Percentiles rank a stretch among this genome's conserved stretches.
Conservation (phyloP, 2,888 invertebrate species). For the Phytoseiulus persimilis region DNA sequence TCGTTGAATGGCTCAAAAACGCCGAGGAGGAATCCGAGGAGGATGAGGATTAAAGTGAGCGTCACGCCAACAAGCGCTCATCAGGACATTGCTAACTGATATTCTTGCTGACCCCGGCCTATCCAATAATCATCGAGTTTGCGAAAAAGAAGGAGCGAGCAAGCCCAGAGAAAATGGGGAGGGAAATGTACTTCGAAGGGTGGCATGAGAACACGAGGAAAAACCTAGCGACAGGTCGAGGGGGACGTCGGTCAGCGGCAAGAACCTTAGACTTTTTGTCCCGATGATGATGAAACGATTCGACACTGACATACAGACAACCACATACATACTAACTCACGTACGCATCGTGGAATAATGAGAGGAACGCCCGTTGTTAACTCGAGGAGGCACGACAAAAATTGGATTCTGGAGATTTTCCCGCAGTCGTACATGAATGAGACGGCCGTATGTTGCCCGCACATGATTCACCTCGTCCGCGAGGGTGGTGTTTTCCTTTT, state of each 20-base stretch:
- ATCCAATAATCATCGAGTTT: not conserved
- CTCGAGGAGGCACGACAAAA: not conserved
- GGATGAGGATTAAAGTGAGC: not conserved
- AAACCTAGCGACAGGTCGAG: not conserved
- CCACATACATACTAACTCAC: not conserved
- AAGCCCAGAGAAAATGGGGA: not conserved
- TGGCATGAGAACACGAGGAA: not conserved
- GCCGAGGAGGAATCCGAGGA: slow-evolving; percentile 66
- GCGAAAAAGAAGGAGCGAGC: not conserved
- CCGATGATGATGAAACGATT: not conserved
- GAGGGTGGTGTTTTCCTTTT: not conserved
- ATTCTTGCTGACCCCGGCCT: not conserved
- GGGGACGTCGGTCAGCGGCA: not conserved
- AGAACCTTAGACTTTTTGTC: not conserved
- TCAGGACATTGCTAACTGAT: not conserved
- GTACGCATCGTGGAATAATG: not conserved
- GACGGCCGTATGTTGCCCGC: not conserved
- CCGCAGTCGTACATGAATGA: not conserved
- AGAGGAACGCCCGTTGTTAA: not conserved
- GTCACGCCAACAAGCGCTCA: not conserved
- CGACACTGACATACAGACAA: not conserved
- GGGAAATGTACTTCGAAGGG: not conserved
- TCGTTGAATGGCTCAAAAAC: slow-evolving; percentile 92
- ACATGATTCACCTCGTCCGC: not conserved
- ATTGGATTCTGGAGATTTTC: not conserved